These are phyloP conservation scores for Xerus rutilus DNA, from an alignment of 2,797 vertebrate genomes.

Conservation along the genomic window DNA sequence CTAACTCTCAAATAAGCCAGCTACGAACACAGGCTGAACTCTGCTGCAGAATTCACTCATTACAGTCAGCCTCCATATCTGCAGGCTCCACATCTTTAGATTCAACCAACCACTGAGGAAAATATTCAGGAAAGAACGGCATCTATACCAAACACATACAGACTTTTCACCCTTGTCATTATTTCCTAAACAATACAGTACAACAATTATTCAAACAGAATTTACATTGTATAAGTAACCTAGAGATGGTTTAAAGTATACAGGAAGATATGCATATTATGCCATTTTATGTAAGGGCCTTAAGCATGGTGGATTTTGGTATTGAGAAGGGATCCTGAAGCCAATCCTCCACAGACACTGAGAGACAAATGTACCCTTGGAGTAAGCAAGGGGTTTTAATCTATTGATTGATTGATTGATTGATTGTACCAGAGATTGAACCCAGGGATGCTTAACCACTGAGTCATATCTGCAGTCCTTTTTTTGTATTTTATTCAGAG, in stretches of 20 bases:
- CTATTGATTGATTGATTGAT: no score
- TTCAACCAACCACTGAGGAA: neutral
- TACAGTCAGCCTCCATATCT: neutral
- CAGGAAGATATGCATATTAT: no score
- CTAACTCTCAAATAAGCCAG: neutral
- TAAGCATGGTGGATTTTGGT: neutral
- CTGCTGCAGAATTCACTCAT: neutral
- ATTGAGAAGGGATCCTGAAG: neutral
- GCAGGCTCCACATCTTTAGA: neutral
- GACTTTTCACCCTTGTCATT: neutral
- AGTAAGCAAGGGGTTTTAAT: neutral
- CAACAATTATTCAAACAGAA: no score
- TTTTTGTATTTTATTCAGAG: no score
- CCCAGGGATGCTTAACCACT: no score
- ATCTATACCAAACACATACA: neutral
- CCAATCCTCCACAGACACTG: no score
- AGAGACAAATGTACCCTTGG: neutral
- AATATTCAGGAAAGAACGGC: neutral
- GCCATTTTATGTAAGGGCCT: neutral
- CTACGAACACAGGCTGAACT: neutral
- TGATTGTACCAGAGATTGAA: no score
- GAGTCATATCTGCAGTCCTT: no score
- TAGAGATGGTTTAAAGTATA: neutral
- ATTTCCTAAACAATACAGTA: neutral
- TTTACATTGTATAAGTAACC: no score